A percentile compares a stretch with the other conserved stretches of the same genome.
phyloP scores from a whole-genome alignment of 30 jellyfish, hydroid and myxozoan genomes.

The Rhopilema esculentum region DNA sequence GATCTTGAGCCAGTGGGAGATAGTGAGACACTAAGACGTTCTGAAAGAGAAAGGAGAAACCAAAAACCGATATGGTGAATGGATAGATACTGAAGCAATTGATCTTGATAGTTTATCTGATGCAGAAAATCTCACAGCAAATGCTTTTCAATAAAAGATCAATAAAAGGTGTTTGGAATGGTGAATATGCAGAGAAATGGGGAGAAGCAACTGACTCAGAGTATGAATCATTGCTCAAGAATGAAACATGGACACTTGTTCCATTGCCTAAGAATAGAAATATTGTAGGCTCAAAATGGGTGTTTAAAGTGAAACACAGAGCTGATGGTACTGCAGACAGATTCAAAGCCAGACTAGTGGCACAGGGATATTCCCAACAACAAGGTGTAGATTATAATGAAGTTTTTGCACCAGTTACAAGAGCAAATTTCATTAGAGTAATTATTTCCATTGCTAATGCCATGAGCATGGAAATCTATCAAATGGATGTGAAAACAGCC shows the following conservation, averaged over 20 bases:
- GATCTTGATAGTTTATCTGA: conserved; percentile 31
- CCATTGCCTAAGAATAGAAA: too few species aligned
- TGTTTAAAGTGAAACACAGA: conserved; percentile 43
- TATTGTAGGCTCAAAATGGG: conserved; percentile 56
- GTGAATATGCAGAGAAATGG: conserved; percentile 43
- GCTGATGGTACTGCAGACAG: conserved; percentile 51
- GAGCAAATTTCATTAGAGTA: conserved; percentile 29
- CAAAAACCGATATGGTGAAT: conserved; percentile 27
- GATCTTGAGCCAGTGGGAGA: conserved; percentile 20
- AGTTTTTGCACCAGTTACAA: conserved; percentile 56
- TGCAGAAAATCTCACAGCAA: conserved; percentile 40
- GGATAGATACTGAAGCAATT: conserved; percentile 7
- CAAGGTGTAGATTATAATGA: conserved; percentile 45
- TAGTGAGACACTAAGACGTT: conserved; percentile 28
- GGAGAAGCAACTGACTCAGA: conserved; percentile 45
- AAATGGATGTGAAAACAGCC: conserved; percentile 62
- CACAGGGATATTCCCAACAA: conserved; percentile 59
- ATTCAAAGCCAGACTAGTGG: conserved; percentile 69
- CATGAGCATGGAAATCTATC: conserved; percentile 34
- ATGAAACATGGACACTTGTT: conserved; percentile 60
- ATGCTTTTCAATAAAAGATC: conserved; percentile 37
- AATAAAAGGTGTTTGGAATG: conserved; percentile 42
- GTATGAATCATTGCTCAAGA: conserved; percentile 46
- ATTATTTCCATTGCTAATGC: conserved; percentile 57
- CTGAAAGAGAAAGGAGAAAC: conserved; percentile 50